These are phyloP conservation scores for Leptopilina drosophilae DNA, from an alignment of 2,888 invertebrate genomes.

Conservation along the genomic window DNA sequence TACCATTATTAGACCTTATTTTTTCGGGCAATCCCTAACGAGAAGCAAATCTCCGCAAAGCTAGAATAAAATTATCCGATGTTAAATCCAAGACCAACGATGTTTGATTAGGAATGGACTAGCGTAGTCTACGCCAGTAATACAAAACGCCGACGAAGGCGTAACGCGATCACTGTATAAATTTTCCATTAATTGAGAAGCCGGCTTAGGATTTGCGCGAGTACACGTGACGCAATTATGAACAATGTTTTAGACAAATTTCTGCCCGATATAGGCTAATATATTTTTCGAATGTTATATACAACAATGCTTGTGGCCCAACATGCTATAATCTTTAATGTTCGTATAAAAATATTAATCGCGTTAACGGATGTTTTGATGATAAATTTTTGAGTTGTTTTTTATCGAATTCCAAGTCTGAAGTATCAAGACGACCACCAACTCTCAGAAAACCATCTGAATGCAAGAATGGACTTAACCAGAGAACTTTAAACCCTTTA, in stretches of 20 bases:
- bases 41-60: conserved; percentile 27
- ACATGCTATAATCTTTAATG: conserved; percentile 33
- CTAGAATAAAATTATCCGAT: conserved; percentile 10
- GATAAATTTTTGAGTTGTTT: too few relatives aligned
- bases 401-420: conserved; percentile 24
- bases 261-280: conserved; percentile 46
- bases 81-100: conserved; percentile 35
- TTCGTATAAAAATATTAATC: too few relatives aligned
- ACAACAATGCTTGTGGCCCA: conserved; percentile 42
- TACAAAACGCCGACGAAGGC: conserved; percentile 33
- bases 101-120: too few relatives aligned
- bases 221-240: conserved; percentile 55
- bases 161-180: conserved; percentile 8
- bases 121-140: too few relatives aligned
- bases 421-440: conserved; percentile 40
- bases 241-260: conserved; percentile 32
- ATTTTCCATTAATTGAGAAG: conserved; percentile 61
- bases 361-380: too few relatives aligned
- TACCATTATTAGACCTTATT: conserved; percentile 37
- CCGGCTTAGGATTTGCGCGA: conserved; percentile 46
- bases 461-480: too few relatives aligned
- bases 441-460: too few relatives aligned
- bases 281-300: conserved; percentile 36
- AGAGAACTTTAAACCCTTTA: not conserved
- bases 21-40: conserved; percentile 36